Evolutionary conservation across 1,140 invertebrate species (phyloP), one percentile per base, ranked within the genome.

Genomic region (Hylyphantes graminicola): DNA sequence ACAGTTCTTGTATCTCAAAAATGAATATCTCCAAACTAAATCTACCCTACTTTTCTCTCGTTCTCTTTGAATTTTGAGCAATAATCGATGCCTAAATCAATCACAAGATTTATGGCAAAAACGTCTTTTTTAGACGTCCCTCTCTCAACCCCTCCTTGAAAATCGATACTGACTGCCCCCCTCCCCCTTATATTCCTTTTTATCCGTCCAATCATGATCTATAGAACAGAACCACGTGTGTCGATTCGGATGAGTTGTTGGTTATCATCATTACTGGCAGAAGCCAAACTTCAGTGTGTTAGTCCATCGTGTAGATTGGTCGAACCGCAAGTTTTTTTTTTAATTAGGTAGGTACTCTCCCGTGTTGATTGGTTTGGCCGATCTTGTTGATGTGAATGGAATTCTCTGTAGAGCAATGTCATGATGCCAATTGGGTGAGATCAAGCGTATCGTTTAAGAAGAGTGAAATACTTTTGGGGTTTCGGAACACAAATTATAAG

Each of bases 221-320:
- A 53, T 15, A 35, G 11, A 67, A 61, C 50, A 17, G 64, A 51
- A 63, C 65, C 68, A 72, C 79, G 79, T 73, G 79, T 59, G 54
- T 61, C 67, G 67, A 59, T 65, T 78, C 17, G 68, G 79, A 73
- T 81, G 79, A 72, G 79, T 81, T 73, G 79, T 81, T 53, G 67
- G 79, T 73, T 68, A 81, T 81, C 68, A 72, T 81, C 79, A 81
- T 81, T 81, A 73, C 13, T 11, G 51, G 63, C 7, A 63, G 50
- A 63, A 76, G 57, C 59, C 57, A 76, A 76, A 74, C 35, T 57
- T 76, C 51, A 35, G 21, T 35, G 35, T 12, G 53, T 59, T 21
- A 48, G 12, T 63, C 74, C 74, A 76, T 76, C 55, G 48, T 63
- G 53, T 15, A 64, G 57, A 76, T 78, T 65, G n/a, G 48, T n/a